Base-by-base conservation (phyloP, 37 sponge, comb jelly and placozoan species). In the Dysidea cf. avara region DNA sequence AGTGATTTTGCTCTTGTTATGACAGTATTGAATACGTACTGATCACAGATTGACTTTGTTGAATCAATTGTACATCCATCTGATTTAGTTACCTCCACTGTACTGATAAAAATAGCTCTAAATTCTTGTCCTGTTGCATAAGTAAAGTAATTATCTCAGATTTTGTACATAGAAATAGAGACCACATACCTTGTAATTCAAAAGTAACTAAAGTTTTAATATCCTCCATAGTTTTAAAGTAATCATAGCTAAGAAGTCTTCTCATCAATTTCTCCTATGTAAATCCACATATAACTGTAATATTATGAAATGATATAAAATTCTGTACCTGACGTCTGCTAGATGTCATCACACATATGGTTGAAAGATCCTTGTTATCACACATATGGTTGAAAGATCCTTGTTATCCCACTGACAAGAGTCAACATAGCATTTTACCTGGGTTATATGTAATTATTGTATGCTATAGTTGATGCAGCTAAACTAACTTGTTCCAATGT, bases 1-100 rank as follows among this genome's bases (percentile, higher is more conserved):
- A 88, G 75, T 22, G 74, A 78, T 52, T 72, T 62, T 49, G 89
- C 77, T 46, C 89, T 52, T 25, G 83, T 88, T 56, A 88, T 46
- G 54, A 74, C 84, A 39, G 89, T 88, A 62, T 83, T 88, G 52
- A 88, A 82, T 7, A 88, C 72, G 33, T n/a, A 64, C 13, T 57
- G 83, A 67, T 77, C 84, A 56, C 68, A 66, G 29, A 88, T 51
- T 56, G 84, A 79, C 57, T 78, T 88, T 0, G 84, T 88, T 0
- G 89, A 70, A 58, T 88, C 78, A 25, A 66, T 51, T 1, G 61
- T 68, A 1, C 16, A 47, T 2, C 84, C 83, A 72, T 77, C 74
- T 24, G 24, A 16, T 11, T 66, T 21, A 16, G 63, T 56, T 38
- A 80, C 74, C 35, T 88, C 89, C 18, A 74, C 65, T 21, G 89